Evolutionary conservation across 2,113 vertebrate species (phyloP), one percentile per base, ranked within the genome.

Genomic region (Chroicocephalus ridibundus): DNA sequence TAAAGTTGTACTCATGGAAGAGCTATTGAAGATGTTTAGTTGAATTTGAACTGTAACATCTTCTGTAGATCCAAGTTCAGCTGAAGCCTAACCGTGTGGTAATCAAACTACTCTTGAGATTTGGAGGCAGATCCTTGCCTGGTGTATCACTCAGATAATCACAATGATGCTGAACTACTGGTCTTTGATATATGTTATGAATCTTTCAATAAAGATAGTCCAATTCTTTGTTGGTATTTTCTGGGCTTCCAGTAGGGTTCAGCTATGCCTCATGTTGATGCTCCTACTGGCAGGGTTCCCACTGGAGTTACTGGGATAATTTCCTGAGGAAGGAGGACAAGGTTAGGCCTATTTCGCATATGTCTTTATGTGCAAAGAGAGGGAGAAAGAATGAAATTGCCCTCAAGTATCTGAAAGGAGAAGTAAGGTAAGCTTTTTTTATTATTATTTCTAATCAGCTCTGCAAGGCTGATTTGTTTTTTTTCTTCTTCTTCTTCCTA

Each of bases 401-500:
- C 62, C 54, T 93, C 46, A 66, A 89, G 58, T 86, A 65, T 31
- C 40, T 94, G 60, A 86, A 78, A 91, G 36, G 51, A 78, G 51
- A 94, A 91, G 49, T 69, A 89, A 84, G 42, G 49, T 36, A 58
- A n/a, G 36, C 0, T 31, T 22, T n/a, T 31, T 34, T 34, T 31
- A 42, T 36, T 64, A 42, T 24, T 8, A 46, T 60, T 21, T 6
- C 19, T 34, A 16, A 19, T 14, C 22, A 58, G 20, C 44, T 77
- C 36, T 77, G 15, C 10, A 88, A 60, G 51, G 31, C 32, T 61
- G 6, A 8, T 27, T 51, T 38, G 38, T 9, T 38, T 6, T 25
- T 9, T 19, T n/a, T 5, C 1, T 10, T 11, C 1, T 10, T 9
- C 16, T n/a, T 5, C 1, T 10, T 11, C 1, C 9, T 5, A 3